Evolutionary conservation across 2,797 vertebrate species (phyloP).

Genomic region (Peromyscus eremicus): DNA sequence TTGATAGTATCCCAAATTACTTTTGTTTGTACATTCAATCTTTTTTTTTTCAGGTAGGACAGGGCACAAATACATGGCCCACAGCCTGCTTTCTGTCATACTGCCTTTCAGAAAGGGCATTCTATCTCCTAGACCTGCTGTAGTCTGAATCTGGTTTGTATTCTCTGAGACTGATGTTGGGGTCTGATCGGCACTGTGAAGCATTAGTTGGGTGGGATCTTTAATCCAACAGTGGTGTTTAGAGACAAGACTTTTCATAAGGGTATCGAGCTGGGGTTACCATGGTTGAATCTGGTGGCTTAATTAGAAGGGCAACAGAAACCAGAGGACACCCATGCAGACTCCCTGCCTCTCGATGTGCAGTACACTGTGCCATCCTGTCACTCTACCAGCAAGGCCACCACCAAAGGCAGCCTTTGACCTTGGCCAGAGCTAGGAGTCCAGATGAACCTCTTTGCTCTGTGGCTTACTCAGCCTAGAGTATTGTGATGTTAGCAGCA

Average conservation of each 20-base stretch:
- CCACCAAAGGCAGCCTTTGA: not conserved
- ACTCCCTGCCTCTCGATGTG: not conserved
- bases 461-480: not conserved
- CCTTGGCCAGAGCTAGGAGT: not conserved
- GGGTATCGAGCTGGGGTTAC: not conserved
- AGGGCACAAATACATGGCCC: not conserved
- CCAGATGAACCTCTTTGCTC: not conserved
- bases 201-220: not conserved
- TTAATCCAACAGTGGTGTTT: not conserved
- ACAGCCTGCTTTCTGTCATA: not conserved
- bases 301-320: not conserved
- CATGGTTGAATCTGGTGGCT: not conserved
- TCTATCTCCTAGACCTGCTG: not conserved
- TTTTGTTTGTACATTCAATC: not conserved
- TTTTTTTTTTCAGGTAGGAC: not conserved
- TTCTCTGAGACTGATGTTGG: not conserved
- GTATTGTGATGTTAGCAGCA: not conserved
- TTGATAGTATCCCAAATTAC: not conserved
- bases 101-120: not conserved
- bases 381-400: not conserved
- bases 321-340: not conserved
- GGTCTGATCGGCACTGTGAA: not conserved
- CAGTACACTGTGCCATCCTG: rapidly evolving
- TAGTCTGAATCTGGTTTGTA: not conserved
- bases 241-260: not conserved